These are phyloP conservation scores for Lindbergichthys nudifrons DNA, from an alignment of 2,797 vertebrate species.

Conservation along the genomic window DNA sequence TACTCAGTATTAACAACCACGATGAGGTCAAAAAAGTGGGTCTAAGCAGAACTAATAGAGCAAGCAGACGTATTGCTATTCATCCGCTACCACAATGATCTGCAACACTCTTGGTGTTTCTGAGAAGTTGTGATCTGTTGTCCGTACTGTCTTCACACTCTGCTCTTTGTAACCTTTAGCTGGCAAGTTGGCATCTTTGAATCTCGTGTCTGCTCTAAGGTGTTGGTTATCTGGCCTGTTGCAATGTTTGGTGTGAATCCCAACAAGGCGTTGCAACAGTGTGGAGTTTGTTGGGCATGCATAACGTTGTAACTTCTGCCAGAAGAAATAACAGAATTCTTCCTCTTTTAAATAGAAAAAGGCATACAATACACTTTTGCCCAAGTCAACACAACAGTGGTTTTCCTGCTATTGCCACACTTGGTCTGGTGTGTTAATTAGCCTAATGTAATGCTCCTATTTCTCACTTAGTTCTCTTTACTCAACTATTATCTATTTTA, in stretches of 20 bases:
- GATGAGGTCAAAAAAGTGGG: slow-evolving; percentile 20
- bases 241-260: slow-evolving; percentile 2
- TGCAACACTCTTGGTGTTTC: not conserved
- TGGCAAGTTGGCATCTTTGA: slow-evolving; percentile 20
- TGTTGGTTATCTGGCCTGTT: slow-evolving; percentile 7
- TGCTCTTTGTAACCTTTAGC: slow-evolving; percentile 6
- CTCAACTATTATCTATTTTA: too few species aligned
- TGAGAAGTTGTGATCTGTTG: not conserved
- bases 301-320: not conserved
- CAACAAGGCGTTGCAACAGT: not conserved
- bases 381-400: too few species aligned
- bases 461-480: too few species aligned
- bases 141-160: slow-evolving; percentile 14
- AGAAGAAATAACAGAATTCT: not conserved
- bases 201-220: slow-evolving; percentile 5
- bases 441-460: too few species aligned
- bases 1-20: slow-evolving; percentile 4
- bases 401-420: too few species aligned
- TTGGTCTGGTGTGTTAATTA: too few species aligned
- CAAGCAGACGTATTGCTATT: slow-evolving; percentile 22
- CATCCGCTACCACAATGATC: slow-evolving; percentile 21
- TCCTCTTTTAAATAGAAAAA: too few species aligned
- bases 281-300: not conserved
- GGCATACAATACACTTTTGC: too few species aligned
- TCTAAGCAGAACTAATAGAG: slow-evolving; percentile 9